A percentile compares a stretch with the other conserved stretches of the same genome.
phyloP scores from a whole-genome alignment of 2,113 vertebrate species.

The Cottus gobio region DNA sequence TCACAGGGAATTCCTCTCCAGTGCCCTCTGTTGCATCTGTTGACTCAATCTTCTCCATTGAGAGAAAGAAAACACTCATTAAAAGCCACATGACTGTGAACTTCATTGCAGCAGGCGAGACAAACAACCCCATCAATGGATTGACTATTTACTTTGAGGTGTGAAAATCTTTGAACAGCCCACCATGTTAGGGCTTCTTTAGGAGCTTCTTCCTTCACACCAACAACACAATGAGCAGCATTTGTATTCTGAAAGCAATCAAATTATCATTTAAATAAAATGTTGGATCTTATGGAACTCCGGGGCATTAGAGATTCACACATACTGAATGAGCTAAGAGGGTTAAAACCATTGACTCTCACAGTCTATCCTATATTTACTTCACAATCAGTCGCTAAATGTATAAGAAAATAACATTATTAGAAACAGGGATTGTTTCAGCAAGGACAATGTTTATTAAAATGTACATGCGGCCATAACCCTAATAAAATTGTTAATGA shows the following conservation, averaged over 20 bases:
- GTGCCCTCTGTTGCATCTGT: constrained; percentile 78
- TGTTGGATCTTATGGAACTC: constrained; percentile 60
- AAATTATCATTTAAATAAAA: constrained; percentile 76
- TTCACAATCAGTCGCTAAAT: background rate
- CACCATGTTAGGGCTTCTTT: constrained; percentile 66
- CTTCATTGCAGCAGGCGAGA: constrained; percentile 82
- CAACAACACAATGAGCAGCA: constrained; percentile 67
- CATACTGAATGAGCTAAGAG: constrained; percentile 38
- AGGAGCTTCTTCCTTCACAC: constrained; percentile 70
- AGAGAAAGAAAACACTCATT: constrained; percentile 81
- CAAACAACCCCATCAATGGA: constrained; percentile 72
- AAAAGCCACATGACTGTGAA: constrained; percentile 85
- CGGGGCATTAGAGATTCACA: constrained; percentile 29
- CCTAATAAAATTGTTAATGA: constrained; percentile 70
- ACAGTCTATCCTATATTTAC: constrained; percentile 8
- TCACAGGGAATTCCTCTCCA: constrained; percentile 80
- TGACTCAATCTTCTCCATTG: constrained; percentile 80
- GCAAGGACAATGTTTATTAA: constrained; percentile 80
- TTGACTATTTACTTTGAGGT: constrained; percentile 78
- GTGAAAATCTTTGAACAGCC: constrained; percentile 79
- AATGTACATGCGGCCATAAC: constrained; percentile 80
- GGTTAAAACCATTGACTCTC: constrained; percentile 25
- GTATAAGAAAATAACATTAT: constrained; percentile 38
- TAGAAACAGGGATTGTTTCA: constrained; percentile 45
- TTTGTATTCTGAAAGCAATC: constrained; percentile 62